A percentile compares a stretch with the other conserved stretches of the same genome.
Conservation (phyloP, 2,888 invertebrate genomes). For the Theodoxus fluviatilis region DNA sequence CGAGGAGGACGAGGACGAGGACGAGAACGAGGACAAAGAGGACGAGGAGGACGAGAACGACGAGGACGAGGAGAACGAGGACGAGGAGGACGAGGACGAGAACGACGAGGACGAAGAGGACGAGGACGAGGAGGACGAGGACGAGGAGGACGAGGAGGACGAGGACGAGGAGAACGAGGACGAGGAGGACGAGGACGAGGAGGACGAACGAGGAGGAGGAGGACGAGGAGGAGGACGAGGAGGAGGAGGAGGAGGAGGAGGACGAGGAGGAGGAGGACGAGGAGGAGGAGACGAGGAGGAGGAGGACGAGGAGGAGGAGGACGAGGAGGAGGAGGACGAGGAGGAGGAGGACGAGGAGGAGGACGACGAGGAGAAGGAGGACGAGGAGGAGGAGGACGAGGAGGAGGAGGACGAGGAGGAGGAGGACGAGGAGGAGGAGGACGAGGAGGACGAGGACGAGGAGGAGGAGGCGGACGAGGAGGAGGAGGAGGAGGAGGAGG, state of each 20-base stretch:
- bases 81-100: background rate
- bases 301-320: background rate
- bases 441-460: background rate
- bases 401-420: conserved; percentile 22
- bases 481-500: conserved; percentile 3
- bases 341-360: background rate
- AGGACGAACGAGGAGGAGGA: conserved; percentile 16
- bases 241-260: conserved; percentile 25
- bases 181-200: conserved; percentile 1
- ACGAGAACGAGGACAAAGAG: conserved; percentile 7
- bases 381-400: background rate
- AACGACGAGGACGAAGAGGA: background rate
- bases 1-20: conserved; percentile 4
- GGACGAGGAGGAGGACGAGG: conserved; percentile 9
- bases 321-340: background rate
- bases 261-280: conserved; percentile 6
- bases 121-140: conserved; percentile 3
- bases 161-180: background rate
- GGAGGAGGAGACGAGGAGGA: conserved; percentile 9
- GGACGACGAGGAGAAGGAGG: conserved; percentile 8
- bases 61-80: background rate
- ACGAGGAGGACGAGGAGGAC: background rate
- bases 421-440: conserved; percentile 28
- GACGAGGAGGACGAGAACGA: background rate
- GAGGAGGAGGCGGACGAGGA: no score